Conservation (phyloP, 2,113 vertebrate genomes). For the Tichodroma muraria region DNA sequence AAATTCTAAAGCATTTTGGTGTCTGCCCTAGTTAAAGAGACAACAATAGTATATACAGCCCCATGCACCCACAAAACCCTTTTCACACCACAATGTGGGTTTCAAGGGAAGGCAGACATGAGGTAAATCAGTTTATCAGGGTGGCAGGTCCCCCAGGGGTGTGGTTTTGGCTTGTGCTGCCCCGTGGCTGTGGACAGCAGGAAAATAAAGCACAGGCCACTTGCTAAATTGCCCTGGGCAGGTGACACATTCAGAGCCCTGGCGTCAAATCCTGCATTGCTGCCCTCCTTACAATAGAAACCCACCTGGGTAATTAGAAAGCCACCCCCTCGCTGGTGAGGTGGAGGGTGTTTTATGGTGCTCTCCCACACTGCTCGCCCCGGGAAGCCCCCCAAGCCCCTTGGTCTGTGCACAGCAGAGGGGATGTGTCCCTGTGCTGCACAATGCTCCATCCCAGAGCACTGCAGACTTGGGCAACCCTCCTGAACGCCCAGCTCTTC, state of each 20-base stretch:
- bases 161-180: background rate
- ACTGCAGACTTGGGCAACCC: accelerated
- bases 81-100: background rate
- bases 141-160: background rate
- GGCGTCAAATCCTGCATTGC: slow-evolving; percentile 55
- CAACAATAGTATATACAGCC: background rate
- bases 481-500: background rate
- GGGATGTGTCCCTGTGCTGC: background rate
- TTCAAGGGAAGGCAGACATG: background rate
- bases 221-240: background rate
- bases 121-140: background rate
- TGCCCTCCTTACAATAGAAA: slow-evolving; percentile 24
- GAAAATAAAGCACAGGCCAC: background rate
- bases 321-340: background rate
- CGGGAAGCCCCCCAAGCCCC: background rate
- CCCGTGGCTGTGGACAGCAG: background rate
- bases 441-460: background rate
- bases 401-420: background rate
- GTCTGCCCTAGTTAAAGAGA: background rate
- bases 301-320: slow-evolving; percentile 55
- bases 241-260: slow-evolving; percentile 54
- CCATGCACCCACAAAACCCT: background rate
- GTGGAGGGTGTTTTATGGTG: slow-evolving; percentile 28
- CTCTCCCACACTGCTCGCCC: background rate
- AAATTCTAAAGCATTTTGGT: background rate